phyloP scores from a whole-genome alignment of 2,888 invertebrate species.

The Rotaria magnacalcarata region DNA sequence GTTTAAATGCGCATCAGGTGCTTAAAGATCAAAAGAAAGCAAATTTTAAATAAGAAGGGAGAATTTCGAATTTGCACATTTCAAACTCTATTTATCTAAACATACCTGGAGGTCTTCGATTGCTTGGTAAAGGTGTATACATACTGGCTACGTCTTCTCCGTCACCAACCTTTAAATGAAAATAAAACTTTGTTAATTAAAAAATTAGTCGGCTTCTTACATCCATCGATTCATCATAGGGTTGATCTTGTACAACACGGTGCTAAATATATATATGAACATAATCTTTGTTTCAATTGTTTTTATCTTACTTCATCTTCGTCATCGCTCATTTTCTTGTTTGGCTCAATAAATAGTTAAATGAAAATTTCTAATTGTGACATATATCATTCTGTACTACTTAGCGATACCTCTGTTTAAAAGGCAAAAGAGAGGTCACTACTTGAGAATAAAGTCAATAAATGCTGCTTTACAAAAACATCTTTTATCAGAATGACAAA shows the following conservation, averaged over 20 bases:
- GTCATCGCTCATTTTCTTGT: not conserved
- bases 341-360: not conserved
- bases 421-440: not conserved
- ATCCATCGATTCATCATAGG: slow-evolving; percentile 7
- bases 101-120: slow-evolving; percentile 46
- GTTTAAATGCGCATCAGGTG: not conserved
- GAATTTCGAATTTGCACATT: too few relatives aligned
- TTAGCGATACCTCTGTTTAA: not conserved
- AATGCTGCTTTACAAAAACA: too few relatives aligned
- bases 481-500: too few relatives aligned
- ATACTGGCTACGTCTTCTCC: slow-evolving; percentile 58
- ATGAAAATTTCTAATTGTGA: not conserved
- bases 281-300: not conserved
- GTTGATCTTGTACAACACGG: not conserved
- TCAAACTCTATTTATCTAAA: not conserved
- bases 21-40: not conserved
- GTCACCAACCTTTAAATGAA: slow-evolving; percentile 49
- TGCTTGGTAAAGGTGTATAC: slow-evolving; percentile 58
- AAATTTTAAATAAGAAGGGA: not conserved
- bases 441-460: not conserved
- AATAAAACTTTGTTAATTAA: not conserved
- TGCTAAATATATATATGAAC: not conserved
- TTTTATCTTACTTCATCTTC: not conserved
- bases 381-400: not conserved
- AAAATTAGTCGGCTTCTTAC: not conserved